These are phyloP conservation scores for Bombus sylvicola DNA, from an alignment of 1,140 invertebrate genomes.

Conservation along the genomic window DNA sequence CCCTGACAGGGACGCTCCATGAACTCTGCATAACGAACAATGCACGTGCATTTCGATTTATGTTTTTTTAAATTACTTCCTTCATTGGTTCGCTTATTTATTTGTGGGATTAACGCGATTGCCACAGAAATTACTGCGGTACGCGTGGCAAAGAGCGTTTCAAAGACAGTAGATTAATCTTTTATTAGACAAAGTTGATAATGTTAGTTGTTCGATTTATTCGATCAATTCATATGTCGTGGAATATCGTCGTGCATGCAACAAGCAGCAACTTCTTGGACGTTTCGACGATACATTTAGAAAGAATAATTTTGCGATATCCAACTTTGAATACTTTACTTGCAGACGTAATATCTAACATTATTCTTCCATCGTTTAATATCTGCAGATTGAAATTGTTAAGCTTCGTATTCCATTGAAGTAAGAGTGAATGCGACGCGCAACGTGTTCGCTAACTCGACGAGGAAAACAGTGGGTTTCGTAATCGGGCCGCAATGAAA, in stretches of 20 bases:
- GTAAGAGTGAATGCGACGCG: not conserved
- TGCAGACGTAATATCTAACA: not conserved
- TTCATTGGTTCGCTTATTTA: too few species aligned
- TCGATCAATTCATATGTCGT: too few species aligned
- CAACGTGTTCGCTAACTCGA: not conserved
- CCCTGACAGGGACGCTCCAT: not conserved
- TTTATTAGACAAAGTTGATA: too few species aligned
- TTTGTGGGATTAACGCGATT: too few species aligned
- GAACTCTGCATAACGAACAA: not conserved
- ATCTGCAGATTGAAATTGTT: not conserved
- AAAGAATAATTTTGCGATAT: not conserved
- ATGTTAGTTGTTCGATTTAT: too few species aligned
- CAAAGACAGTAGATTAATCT: too few species aligned
- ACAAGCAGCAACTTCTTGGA: not conserved
- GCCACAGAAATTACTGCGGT: too few species aligned
- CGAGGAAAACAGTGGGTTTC: not conserved
- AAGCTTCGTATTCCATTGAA: not conserved
- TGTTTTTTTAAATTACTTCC: too few species aligned
- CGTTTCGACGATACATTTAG: not conserved
- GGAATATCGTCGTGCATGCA: too few species aligned
- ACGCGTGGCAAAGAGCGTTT: too few species aligned
- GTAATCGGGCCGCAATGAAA: not conserved
- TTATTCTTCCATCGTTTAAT: not conserved
- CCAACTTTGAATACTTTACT: not conserved
- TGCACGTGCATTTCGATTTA: not conserved